Base-by-base conservation (phyloP, 2,888 invertebrate genomes). In the Arctia plantaginis region DNA sequence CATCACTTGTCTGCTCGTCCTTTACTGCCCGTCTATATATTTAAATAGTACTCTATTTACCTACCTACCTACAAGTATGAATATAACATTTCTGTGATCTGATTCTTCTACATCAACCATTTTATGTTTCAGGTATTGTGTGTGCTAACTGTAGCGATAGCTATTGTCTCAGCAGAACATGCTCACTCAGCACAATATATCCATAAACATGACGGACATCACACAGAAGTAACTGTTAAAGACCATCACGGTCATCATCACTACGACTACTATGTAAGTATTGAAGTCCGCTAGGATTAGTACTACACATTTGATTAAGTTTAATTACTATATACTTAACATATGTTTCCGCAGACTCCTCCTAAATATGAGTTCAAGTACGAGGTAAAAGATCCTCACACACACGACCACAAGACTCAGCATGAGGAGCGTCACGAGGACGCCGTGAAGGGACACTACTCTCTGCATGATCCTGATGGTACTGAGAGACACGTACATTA, bases 381-480 rank as follows among this genome's bases (percentile, higher is more conserved):
- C 75, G 80, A 83, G 59, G 96, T 95, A 62, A 92, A 94, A 79
- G 96, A 96, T 80, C 93, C 92, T 1, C 95, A 96, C 81, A 96
- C 96, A 44, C 96, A 96, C 30, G 96, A 96, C 90, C 93, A 95
- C 86, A 96, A 96, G 88, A 92, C 93, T 78, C 96, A 96, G 85
- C 91, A 93, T 67, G 96, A 96, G 88, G 89, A 90, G 80, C 93
- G 94, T 55, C 94, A 96, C 88, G 97, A 96, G 23, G 96, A 97
- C 83, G 94, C 94, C 35, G 97, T 97, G 69, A 95, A 96, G 86
- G 97, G 97, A 64, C 95, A 96, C 85, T 97, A 97, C 89, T 75
- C 77, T 68, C 74, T 86, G 69, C 82, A 85, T 12, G 67, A 76
- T 15, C 76, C 70, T 41, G 72, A 76, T 68, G 76, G 67, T 71